Base-by-base conservation (phyloP, 2,888 invertebrate species). In the Xestia ashworthii region DNA sequence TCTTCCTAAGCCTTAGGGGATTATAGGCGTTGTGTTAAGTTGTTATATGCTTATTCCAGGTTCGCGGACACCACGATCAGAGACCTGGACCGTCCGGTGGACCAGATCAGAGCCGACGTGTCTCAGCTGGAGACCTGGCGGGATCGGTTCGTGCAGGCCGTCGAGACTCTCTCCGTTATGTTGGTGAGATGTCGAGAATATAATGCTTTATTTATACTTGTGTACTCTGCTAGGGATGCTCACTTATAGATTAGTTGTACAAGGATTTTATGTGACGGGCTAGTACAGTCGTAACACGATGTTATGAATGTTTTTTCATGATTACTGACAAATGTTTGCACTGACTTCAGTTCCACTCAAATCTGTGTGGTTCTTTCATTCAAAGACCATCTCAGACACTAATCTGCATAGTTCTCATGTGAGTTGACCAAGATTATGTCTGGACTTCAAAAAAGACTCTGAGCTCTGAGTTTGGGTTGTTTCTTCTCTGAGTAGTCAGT, bases 111-210 rank as follows among this genome's bases (percentile, higher is more conserved):
- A 74, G 94, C 97, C 50, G 98, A 98, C 88, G 94, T 98, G 8
- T 96, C 97, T n/a, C 97, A 98, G 87, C 85, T 99, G 92, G 98
- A 98, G 90, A 97, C 98, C 77, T 98, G 98, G 98, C 97, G 98
- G 64, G 98, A 98, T 90, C 97, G 98, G 64, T 97, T 98, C 89
- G 96, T 97, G 81, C 97, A 97, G 77, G 98, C 98, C 3, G 98
- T 98, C 71, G 98, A 98, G 84, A 97, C 97, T 71, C 97, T 97
- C 38, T 92, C 95, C 62, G 97, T 98, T 19, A 91, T 96, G 32
- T 94, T 97, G 92, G 97, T 98, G 90, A 85, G 90, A 32, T 25
- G 16, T 9, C 9, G 12, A 19, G 3, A 25, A 14, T 4, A 64
- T 48, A 32, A 5, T 6, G 0, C 16, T 44, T 65, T 44, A 4